A percentile compares a stretch with the other conserved stretches of the same genome.
phyloP scores from a whole-genome alignment of 2,888 invertebrate species.

The Epiblema foenella region DNA sequence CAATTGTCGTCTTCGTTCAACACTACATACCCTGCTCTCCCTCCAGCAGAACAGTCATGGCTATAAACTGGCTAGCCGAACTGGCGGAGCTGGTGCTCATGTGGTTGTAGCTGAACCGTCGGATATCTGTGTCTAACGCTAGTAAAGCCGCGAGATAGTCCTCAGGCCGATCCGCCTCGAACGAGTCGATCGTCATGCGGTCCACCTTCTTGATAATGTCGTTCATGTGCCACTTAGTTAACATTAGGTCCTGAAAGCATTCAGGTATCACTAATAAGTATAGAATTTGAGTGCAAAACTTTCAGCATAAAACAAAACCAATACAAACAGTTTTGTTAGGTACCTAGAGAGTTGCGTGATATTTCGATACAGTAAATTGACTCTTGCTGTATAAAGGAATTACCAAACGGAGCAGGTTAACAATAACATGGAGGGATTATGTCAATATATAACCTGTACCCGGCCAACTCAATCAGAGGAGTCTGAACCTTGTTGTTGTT shows the following conservation, averaged over 20 bases:
- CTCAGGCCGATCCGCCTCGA: slow-evolving; percentile 51
- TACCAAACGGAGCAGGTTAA: no score
- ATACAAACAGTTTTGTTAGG: no score
- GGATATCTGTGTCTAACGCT: slow-evolving; percentile 51
- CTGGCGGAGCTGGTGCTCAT: slow-evolving; percentile 75
- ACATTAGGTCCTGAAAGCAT: slow-evolving; percentile 58
- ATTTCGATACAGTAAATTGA: no score
- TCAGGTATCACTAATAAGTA: neutral
- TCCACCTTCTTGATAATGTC: slow-evolving; percentile 60
- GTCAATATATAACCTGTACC: no score
- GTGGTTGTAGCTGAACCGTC: slow-evolving; percentile 69
- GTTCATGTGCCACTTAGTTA: slow-evolving; percentile 60
- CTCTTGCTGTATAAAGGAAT: no score
- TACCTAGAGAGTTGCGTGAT: no score
- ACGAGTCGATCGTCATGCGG: slow-evolving; percentile 61
- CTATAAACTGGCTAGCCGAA: slow-evolving; percentile 82
- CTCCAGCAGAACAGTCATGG: slow-evolving; percentile 82
- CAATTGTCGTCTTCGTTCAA: neutral
- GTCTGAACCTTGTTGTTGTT: neutral
- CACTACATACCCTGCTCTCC: slow-evolving; percentile 69
- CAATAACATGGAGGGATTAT: no score
- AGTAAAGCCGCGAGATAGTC: slow-evolving; percentile 66
- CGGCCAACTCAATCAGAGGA: neutral
- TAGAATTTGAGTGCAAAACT: no score
- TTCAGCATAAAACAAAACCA: no score